phyloP scores from a whole-genome alignment of 2,113 vertebrate genomes.

The Stegostoma tigrinum region DNA sequence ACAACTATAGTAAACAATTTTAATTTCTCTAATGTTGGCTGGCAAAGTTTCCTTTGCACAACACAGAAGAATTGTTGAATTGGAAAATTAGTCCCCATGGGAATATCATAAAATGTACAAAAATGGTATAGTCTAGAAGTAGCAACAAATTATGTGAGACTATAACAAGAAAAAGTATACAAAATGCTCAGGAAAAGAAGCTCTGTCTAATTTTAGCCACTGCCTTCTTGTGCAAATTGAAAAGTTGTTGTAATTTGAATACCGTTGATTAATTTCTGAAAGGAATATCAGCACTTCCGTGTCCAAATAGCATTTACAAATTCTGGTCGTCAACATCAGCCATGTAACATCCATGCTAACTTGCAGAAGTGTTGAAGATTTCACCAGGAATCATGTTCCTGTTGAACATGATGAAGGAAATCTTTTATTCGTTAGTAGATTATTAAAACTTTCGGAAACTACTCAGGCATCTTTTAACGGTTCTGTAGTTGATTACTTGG shows the following conservation, averaged over 20 bases:
- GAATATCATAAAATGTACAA: not conserved
- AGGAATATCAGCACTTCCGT: not conserved
- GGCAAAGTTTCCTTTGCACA: not conserved
- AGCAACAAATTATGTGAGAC: not conserved
- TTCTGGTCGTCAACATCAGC: not conserved
- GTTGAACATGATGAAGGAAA: not conserved
- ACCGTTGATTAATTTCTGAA: not conserved
- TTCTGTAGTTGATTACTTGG: not conserved
- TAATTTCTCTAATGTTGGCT: not conserved
- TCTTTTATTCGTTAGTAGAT: not conserved
- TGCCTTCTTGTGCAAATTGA: not conserved
- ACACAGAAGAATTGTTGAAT: not conserved
- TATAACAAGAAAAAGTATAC: not conserved
- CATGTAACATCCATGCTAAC: not conserved
- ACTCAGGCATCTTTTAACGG: not conserved
- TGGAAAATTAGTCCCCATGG: not conserved
- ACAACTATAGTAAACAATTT: not conserved
- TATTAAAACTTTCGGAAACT: not conserved
- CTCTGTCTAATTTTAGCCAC: not conserved
- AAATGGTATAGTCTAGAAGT: not conserved
- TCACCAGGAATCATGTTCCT: not conserved
- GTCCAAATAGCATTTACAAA: not conserved
- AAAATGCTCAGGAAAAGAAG: not conserved
- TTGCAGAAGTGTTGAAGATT: not conserved
- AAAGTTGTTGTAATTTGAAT: not conserved